Evolutionary conservation across 2,888 invertebrate genomes (phyloP), one percentile per base, ranked within the genome.

Genomic region (Acanthosepion esculentum): DNA sequence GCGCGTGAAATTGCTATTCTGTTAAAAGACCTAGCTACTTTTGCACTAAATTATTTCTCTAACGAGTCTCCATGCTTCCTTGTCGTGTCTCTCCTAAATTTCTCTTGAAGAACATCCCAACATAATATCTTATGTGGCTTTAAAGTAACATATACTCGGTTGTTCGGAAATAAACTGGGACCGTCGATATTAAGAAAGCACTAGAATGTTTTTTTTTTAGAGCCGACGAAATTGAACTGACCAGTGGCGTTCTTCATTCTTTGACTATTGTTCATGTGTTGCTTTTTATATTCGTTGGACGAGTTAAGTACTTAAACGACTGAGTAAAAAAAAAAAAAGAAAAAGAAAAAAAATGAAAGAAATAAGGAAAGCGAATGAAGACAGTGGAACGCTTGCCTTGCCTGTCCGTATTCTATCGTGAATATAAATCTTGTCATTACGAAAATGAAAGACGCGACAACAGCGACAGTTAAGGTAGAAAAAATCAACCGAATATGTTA

Each of bases 21-120:
- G 15, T 78, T 29, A n/a, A 78, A 29, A 78, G 10, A 78, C 10
- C n/a, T 78, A 1, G 29, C 29, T 8, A 78, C 78, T n/a, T 78
- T 29, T 78, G n/a, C n/a, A n/a, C n/a, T 78, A 78, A 78, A n/a
- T 78, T 78, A 78, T 78, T 78, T n/a, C 78, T n/a, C 78, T n/a
- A n/a, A n/a, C n/a, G 78, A 78, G 78, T n/a, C n/a, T 78, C n/a
- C 78, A n/a, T 78, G n/a, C 78, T 78, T 78, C 7, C 18, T n/a
- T 78, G n/a, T 55, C 15, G 18, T 20, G 55, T 55, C 55, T 55
- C 55, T 20, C 41, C 55, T 20, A 55, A 55, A 55, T 8, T 50
- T 50, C 50, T 15, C 50, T 12, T 50, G 20, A 8, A 55, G 55
- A 55, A 55, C 55, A 18, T 20, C 15, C 20, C 55, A 55, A 18